Conservation (phyloP, 2,888 invertebrate species). For the Stictocephala bisonia region DNA sequence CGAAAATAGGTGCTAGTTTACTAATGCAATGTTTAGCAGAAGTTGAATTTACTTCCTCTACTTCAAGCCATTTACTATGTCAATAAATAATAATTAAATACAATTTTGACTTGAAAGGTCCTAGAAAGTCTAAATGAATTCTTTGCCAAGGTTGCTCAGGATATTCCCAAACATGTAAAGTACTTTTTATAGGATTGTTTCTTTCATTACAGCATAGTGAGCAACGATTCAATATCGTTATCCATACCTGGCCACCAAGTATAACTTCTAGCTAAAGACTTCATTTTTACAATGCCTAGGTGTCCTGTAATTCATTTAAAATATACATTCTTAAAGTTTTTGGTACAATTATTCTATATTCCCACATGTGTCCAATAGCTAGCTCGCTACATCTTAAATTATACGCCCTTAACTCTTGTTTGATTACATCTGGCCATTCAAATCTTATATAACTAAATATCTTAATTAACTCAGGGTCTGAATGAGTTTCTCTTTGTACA, state of each 20-base stretch:
- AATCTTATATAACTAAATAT: neutral
- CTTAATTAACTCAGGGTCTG: conserved; percentile 15
- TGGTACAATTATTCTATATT: conserved; percentile 32
- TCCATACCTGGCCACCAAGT: conserved; percentile 40
- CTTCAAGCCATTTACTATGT: conserved; percentile 39
- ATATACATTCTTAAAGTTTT: neutral
- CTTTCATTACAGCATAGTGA: conserved; percentile 5
- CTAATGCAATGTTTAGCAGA: neutral
- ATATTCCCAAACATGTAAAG: conserved; percentile 22
- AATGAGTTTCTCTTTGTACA: conserved; percentile 9
- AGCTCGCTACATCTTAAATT: conserved; percentile 15
- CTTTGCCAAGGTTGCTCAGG: neutral
- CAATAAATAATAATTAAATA: conserved; percentile 28
- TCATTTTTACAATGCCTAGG: conserved; percentile 31
- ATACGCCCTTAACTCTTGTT: conserved; percentile 1
- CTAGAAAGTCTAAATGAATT: conserved; percentile 31
- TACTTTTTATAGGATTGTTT: neutral
- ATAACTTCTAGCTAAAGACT: conserved; percentile 17
- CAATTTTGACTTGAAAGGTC: conserved; percentile 16
- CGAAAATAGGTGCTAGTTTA: neutral
- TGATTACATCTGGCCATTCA: conserved; percentile 14
- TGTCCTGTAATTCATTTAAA: conserved; percentile 22
- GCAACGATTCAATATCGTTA: conserved; percentile 37
- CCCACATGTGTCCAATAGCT: conserved; percentile 24
- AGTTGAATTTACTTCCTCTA: neutral